Evolutionary conservation across 2,888 invertebrate genomes (phyloP).

Genomic region (Serrognathus titanus): DNA sequence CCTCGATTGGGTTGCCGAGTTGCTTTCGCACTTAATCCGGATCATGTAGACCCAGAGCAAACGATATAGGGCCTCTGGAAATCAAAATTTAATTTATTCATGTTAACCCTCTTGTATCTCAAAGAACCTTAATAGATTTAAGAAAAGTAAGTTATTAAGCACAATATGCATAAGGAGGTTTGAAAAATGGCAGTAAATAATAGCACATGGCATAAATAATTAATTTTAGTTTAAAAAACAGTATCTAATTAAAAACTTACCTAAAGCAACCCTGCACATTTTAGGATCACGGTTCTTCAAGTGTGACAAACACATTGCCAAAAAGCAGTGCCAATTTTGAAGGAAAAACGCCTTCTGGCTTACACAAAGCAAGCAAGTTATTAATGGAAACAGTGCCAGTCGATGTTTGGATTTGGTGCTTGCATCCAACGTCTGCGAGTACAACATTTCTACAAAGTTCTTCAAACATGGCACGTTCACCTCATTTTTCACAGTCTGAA

Average conservation of each 20-base stretch:
- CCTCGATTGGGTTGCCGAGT: slow-evolving; percentile 94
- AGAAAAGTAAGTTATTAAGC: too few species aligned
- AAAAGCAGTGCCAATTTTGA: slow-evolving; percentile 96
- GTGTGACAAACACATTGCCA: slow-evolving; percentile 95
- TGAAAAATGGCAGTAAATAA: too few species aligned
- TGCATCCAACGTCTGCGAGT: slow-evolving; percentile 92
- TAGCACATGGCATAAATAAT: too few species aligned
- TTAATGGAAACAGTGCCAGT: slow-evolving; percentile 91
- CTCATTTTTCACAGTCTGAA: slow-evolving; percentile 96
- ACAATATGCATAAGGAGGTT: too few species aligned
- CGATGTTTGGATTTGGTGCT: slow-evolving; percentile 98
- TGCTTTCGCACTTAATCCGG: slow-evolving; percentile 97
- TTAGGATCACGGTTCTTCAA: slow-evolving; percentile 96
- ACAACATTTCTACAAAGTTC: slow-evolving; percentile 97
- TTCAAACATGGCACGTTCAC: slow-evolving; percentile 99
- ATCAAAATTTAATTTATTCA: slow-evolving; percentile 8
- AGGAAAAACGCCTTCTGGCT: slow-evolving; percentile 98
- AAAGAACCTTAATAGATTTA: too few species aligned
- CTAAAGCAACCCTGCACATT: slow-evolving; percentile 94
- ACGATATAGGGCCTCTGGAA: slow-evolving; percentile 79
- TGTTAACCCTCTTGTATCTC: too few species aligned
- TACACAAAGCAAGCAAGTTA: slow-evolving; percentile 96
- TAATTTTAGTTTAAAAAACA: too few species aligned
- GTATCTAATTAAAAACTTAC: slow-evolving; percentile 46
- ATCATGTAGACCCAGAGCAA: slow-evolving; percentile 98